Evolutionary conservation across 2,113 vertebrate genomes (phyloP), one percentile per base, ranked within the genome.

Genomic region (Turnix velox): DNA sequence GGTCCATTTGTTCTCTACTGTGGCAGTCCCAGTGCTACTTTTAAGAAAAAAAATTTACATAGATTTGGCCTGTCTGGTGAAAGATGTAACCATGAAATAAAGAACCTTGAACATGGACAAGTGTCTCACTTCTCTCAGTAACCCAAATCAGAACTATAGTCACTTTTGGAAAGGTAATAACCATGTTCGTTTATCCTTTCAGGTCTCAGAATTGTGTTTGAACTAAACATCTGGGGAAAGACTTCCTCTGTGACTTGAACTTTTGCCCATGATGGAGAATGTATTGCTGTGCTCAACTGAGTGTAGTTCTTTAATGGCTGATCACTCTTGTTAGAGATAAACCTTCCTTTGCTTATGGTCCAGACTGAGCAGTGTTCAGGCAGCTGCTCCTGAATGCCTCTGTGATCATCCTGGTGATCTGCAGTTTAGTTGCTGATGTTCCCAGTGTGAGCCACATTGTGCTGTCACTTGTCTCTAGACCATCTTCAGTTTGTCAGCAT

Each of bases 241-340:
- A 31, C 16, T 14, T 77, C 13, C 37, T 35, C n/a, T 40, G 23
- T 30, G 14, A 51, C 45, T 30, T 74, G 19, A 81, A 28, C 68
- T 49, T 42, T 59, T 52, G 25, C 23, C 68, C 27, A 13, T n/a
- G 62, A 33, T 13, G 35, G 42, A n/a, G 48, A 80, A 49, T 7
- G 13, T 19, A n/a, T 37, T 27, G 20, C 45, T 65, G 10, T 2
- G 1, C 39, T 65, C 59, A 58, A 30, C 2, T 1, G 37, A 58
- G 45, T 1, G 0, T 14, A 33, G 30, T 57, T 19, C 55, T 63
- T 55, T 15, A 30, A 54, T 8, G 19, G n/a, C 39, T 3, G 0
- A 18, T 52, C 27, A 31, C 33, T 37, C 55, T 75, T 63, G 7
- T 39, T 68, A 49, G 45, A 86, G 68, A 81, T 25, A 39, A 39